These are phyloP conservation scores for Bombyx mori DNA, from an alignment of 1,140 invertebrate species.

Conservation along the genomic window DNA sequence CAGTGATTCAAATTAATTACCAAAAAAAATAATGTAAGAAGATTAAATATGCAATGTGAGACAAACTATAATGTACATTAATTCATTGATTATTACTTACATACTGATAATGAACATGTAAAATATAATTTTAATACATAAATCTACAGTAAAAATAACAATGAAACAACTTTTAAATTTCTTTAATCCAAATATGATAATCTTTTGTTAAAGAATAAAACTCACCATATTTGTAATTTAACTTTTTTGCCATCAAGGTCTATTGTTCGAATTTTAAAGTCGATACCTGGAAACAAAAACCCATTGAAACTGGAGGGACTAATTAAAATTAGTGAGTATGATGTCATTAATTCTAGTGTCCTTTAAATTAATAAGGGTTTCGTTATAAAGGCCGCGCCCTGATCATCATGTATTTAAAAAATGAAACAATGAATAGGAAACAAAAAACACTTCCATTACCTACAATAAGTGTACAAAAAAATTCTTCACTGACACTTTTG, in stretches of 20 bases:
- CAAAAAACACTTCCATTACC: conserved; percentile 53
- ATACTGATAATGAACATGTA: too few species aligned
- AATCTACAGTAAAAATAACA: too few species aligned
- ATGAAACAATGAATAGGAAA: conserved; percentile 34
- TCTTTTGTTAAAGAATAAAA: conserved; percentile 12
- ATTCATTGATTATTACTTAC: too few species aligned
- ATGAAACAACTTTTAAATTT: too few species aligned
- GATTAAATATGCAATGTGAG: too few species aligned
- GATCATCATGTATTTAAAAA: conserved; percentile 26
- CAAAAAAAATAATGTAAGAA: too few species aligned
- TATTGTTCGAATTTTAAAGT: conserved; percentile 99
- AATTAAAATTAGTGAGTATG: conserved; percentile 67
- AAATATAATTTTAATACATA: too few species aligned
- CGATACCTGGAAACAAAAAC: conserved; percentile 85
- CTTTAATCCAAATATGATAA: too few species aligned
- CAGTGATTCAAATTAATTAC: too few species aligned
- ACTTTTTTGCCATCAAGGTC: conserved; percentile 98
- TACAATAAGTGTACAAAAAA: conserved; percentile 48
- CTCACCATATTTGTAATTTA: conserved; percentile 97
- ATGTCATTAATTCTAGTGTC: conserved; percentile 59
- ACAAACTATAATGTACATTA: too few species aligned
- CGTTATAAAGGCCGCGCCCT: conserved; percentile 50
- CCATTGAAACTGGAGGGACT: conserved; percentile 36
- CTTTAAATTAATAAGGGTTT: conserved; percentile 56
- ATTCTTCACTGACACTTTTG: conserved; percentile 62